Evolutionary conservation across 2,113 vertebrate genomes (phyloP), one percentile per base, ranked within the genome.

Genomic region (Mustela nigripes): DNA sequence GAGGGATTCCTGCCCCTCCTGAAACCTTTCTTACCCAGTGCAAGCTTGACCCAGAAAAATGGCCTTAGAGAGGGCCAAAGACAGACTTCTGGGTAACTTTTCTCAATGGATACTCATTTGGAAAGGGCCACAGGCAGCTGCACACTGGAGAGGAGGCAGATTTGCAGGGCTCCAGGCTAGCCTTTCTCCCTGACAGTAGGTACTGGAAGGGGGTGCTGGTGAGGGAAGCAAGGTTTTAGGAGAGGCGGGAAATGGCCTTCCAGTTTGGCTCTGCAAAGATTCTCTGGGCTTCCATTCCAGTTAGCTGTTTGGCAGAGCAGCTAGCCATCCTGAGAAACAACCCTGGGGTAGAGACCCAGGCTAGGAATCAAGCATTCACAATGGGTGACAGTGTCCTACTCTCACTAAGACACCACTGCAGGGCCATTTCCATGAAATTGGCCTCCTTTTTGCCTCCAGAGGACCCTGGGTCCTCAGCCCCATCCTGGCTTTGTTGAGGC

Each of bases 1-100:
- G 50, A 74, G 96, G 69, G 83, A 60, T 76, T 62, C 31, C 56
- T 69, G 39, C 2, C 11, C 69, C 31, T 42, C 82, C 78, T 7
- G 15, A 88, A 62, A 76, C 33, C 69, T 81, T 92, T 96, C 60
- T 79, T 24, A 85, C 18, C 67, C 92, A 22, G 62, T 79, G 50
- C 58, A 89, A 39, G 83, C 93, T 92, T n/a, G 73, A 63, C 71
- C 83, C 91, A 58, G 36, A 81, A 90, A 87, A 89, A 71, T 26
- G 58, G 22, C 18, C 11, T 65, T 79, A n/a, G 39, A 74, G 45
- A 63, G 24, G 42, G 56, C 24, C 81, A 80, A 50, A 78, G 84
- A 53, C 33, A 45, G 8, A 31, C 39, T 39, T 50, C 31, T 0
- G 24, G 42, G 50, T 39, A 84, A 3, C 78, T 80, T 79, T 71